Evolutionary conservation across 2,113 vertebrate genomes (phyloP).

Genomic region (Motacilla alba): DNA sequence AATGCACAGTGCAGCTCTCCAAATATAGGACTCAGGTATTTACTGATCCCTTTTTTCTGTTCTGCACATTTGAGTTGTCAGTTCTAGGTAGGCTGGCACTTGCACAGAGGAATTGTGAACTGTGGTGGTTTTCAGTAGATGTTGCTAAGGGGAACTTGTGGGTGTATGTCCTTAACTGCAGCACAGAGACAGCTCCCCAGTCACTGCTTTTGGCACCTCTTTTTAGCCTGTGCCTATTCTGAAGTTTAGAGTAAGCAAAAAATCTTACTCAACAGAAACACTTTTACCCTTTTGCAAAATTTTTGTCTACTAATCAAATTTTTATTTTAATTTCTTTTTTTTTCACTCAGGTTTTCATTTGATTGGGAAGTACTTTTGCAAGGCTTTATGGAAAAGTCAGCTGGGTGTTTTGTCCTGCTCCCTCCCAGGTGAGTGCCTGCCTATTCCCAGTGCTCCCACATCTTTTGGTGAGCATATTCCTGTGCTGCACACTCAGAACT

Average conservation of each 20-base stretch:
- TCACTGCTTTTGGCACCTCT: background rate
- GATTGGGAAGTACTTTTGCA: background rate
- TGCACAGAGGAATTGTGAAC: background rate
- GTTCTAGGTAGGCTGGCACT: background rate
- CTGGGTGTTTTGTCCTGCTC: background rate
- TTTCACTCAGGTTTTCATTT: background rate
- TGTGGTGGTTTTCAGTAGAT: background rate
- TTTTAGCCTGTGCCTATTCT: background rate
- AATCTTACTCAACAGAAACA: rapidly evolving
- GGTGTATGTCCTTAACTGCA: background rate
- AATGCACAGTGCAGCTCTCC: background rate
- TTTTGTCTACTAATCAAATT: background rate
- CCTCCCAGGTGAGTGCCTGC: background rate
- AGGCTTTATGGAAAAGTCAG: background rate
- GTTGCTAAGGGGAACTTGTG: background rate
- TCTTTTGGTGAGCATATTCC: rapidly evolving
- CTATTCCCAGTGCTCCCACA: background rate
- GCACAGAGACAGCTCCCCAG: background rate
- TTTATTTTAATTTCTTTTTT: background rate
- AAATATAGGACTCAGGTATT: background rate
- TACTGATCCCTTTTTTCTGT: background rate
- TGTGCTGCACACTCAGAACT: background rate
- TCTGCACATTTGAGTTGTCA: background rate
- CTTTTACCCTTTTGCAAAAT: background rate
- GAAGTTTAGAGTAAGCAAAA: background rate